Evolutionary conservation across 30 jellyfish, hydroid and myxozoan species (phyloP).

Genomic region (Pseudorhiza aurosa): DNA sequence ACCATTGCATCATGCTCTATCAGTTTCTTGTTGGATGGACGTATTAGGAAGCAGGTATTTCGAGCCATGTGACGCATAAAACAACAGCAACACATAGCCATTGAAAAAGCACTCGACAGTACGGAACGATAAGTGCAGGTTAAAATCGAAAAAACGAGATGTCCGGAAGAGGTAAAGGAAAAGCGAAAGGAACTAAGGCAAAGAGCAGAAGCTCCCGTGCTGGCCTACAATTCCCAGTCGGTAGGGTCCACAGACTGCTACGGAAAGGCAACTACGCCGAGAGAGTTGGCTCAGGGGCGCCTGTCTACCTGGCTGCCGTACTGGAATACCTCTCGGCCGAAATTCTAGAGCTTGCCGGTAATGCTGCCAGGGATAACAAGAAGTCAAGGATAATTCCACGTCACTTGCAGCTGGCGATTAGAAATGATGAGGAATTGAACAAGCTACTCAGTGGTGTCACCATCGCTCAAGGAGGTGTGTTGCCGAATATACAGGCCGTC

Average conservation of each 20-base stretch:
- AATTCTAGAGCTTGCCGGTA: conserved; percentile 89
- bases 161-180: conserved; percentile 34
- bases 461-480: conserved; percentile 97
- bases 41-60: conserved; percentile 15
- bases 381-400: conserved; percentile 85
- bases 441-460: conserved; percentile 85
- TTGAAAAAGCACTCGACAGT: background rate
- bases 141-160: background rate
- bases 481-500: conserved; percentile 94
- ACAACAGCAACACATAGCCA: conserved; percentile 9
- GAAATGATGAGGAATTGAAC: conserved; percentile 93
- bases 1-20: no score
- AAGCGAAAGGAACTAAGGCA: conserved; percentile 17
- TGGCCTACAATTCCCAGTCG: conserved; percentile 97
- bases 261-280: conserved; percentile 71
- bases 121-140: background rate
- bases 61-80: conserved; percentile 4
- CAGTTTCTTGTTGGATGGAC: no score
- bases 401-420: conserved; percentile 85
- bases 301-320: conserved; percentile 96
- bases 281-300: conserved; percentile 92
- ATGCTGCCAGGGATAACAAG: conserved; percentile 98
- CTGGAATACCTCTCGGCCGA: conserved; percentile 92
- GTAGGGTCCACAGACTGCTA: conserved; percentile 81
- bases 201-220: conserved; percentile 51